Base-by-base conservation (phyloP, 2,113 vertebrate species). In the Labrus mixtus region DNA sequence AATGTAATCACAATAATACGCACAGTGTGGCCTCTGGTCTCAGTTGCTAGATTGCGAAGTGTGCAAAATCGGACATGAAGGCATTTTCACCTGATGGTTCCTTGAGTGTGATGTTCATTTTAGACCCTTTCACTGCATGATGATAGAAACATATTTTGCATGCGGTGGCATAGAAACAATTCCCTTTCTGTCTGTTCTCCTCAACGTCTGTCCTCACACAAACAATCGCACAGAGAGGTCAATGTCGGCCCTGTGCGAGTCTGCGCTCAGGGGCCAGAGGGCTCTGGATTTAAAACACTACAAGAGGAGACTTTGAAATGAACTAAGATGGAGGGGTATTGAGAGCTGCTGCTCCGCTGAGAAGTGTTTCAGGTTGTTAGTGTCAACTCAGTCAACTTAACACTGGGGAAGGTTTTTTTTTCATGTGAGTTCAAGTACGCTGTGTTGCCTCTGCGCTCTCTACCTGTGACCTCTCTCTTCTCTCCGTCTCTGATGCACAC, bases 351-450 rank as follows among this genome's bases (percentile, higher is more conserved):
- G 25, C 56, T 53, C 46, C 4, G 16, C 10, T 6, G 55, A 60
- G 36, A 76, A 77, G 67, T 46, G 39, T 73, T 62, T 73, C 29
- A 29, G 69, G 71, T 73, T 73, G 13, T 48, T 25, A 2, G 51
- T 68, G 83, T 82, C 83, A 83, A 68, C 54, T 56, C 17, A 7
- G 53, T 78, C 61, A 73, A 68, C 76, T 76, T 73, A 85, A 74
- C 79, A 56, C 53, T 48, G 50, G 4, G 22, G 68, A 65, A 62
- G 73, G 67, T 78, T 85, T 57, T 59, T 59, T 81, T 61, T 64
- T 79, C 68, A 77, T 83, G 68, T 77, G 55, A 68, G 79, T 89
- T 89, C 80, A 84, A 87, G 80, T 87, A 33, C 16, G 8, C 36
- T 0, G 60, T 55, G 36, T 53, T 71, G 22, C 36, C 62, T 84